A percentile compares a stretch with the other conserved stretches of the same genome.
Evolutionary conservation across 2,888 invertebrate species (phyloP).

Genomic region (Habrosyne pyritoides): DNA sequence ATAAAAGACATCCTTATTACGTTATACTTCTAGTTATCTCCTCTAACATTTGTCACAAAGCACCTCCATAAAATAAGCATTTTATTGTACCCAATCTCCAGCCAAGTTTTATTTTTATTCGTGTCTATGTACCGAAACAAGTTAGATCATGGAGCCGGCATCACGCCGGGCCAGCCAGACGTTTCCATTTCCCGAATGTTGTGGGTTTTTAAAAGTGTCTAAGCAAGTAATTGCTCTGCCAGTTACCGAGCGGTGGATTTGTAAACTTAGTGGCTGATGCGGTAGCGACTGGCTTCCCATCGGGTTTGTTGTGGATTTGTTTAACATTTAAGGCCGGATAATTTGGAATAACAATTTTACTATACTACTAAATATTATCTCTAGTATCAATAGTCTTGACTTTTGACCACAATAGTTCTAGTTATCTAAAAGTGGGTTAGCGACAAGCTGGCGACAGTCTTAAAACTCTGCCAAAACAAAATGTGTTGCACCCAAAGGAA

Average conservation of each 20-base stretch:
- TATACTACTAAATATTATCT: too few relatives aligned
- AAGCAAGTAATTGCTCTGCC: conserved; percentile 79
- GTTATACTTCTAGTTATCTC: neutral
- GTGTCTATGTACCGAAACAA: neutral
- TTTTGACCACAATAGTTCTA: too few relatives aligned
- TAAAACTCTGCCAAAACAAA: too few relatives aligned
- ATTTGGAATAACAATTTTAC: too few relatives aligned
- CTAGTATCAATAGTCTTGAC: too few relatives aligned
- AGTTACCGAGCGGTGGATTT: conserved; percentile 64
- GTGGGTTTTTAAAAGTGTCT: conserved; percentile 77
- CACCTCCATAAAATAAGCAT: neutral
- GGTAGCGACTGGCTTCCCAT: conserved; percentile 16
- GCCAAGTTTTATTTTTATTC: neutral
- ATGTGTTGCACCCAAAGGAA: too few relatives aligned
- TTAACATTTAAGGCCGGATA: conserved; percentile 33
- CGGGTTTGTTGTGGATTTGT: conserved; percentile 24
- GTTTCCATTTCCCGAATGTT: conserved; percentile 72
- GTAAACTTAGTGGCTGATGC: conserved; percentile 48
- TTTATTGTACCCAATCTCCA: neutral
- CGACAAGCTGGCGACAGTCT: too few relatives aligned
- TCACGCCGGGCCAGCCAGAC: conserved; percentile 36
- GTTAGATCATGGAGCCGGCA: conserved; percentile 1
- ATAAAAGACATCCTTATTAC: too few relatives aligned
- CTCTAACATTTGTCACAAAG: neutral
- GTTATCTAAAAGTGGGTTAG: too few relatives aligned